A percentile compares a stretch with the other conserved stretches of the same genome.
These are phyloP conservation scores for Dichetophora obliterata DNA, from an alignment of 2,888 invertebrate species.

Conservation along the genomic window DNA sequence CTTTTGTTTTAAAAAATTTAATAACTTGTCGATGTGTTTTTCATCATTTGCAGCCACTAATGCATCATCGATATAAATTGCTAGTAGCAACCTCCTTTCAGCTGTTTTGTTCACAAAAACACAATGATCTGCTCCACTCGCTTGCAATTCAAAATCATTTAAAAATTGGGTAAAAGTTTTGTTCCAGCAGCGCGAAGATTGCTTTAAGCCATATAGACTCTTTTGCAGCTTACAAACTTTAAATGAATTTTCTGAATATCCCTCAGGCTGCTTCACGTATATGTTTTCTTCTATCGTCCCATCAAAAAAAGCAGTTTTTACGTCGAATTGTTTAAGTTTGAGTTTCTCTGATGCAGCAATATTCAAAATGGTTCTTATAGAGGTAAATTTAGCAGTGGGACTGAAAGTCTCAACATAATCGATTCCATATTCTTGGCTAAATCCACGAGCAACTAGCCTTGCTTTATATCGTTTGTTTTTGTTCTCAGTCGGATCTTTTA, in stretches of 20 bases:
- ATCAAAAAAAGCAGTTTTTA: not conserved
- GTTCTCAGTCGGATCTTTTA: not conserved
- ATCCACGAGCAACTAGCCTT: conserved; percentile 54
- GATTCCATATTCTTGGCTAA: conserved; percentile 51
- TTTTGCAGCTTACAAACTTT: conserved; percentile 47
- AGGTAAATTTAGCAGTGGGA: conserved; percentile 52
- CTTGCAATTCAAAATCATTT: conserved; percentile 47
- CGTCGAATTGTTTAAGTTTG: not conserved
- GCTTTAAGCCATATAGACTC: conserved; percentile 50
- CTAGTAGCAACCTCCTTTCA: conserved; percentile 43
- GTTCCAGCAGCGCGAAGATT: conserved; percentile 49
- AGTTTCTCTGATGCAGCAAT: not conserved
- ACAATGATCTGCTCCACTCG: conserved; percentile 53
- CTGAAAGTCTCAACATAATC: conserved; percentile 58
- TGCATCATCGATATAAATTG: conserved; percentile 56
- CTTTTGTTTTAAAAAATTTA: conserved; percentile 17
- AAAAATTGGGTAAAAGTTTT: conserved; percentile 48
- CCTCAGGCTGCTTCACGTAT: conserved; percentile 40
- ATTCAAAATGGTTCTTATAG: conserved; percentile 40
- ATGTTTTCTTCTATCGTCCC: not conserved
- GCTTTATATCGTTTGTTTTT: conserved; percentile 37
- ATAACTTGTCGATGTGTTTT: conserved; percentile 29
- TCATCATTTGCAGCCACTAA: conserved; percentile 45
- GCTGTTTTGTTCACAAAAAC: conserved; percentile 47
- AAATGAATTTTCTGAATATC: conserved; percentile 46